phyloP scores from a whole-genome alignment of 2,888 invertebrate genomes.

The Lithophane leautieri region DNA sequence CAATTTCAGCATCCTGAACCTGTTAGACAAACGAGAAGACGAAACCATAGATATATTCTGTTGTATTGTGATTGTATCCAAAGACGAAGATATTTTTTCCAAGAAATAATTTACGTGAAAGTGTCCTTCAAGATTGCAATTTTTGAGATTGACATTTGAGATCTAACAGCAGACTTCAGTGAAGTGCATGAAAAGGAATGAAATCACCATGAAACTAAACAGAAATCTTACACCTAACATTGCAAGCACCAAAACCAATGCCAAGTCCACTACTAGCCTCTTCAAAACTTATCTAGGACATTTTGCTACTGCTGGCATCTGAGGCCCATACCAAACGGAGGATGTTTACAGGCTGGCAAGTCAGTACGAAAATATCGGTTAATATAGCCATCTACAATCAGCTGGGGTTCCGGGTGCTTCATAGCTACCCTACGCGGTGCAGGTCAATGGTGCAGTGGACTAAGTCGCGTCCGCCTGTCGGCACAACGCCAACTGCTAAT shows the following conservation, averaged over 20 bases:
- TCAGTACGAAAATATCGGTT: conserved; percentile 52
- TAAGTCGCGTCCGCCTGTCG: conserved; percentile 85
- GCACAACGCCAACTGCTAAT: conserved; percentile 87
- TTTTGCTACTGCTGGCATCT: not conserved
- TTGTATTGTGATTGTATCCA: not conserved
- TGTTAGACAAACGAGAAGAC: not conserved
- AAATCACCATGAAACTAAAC: not conserved
- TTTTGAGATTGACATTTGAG: not conserved
- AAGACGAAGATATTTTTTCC: not conserved
- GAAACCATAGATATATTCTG: not conserved
- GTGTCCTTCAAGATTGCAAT: not conserved
- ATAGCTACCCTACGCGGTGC: conserved; percentile 85
- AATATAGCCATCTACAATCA: conserved; percentile 57
- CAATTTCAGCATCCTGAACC: not conserved
- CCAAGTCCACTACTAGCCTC: conserved; percentile 26
- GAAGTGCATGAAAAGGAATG: not conserved
- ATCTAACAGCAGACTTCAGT: not conserved
- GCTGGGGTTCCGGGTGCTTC: conserved; percentile 63
- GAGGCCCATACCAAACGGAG: conserved; percentile 22
- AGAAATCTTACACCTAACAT: conserved; percentile 16
- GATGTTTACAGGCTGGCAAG: conserved; percentile 34
- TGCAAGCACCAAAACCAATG: conserved; percentile 14
- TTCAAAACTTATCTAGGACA: conserved; percentile 43
- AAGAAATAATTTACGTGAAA: not conserved
- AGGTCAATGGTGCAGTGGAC: conserved; percentile 90